Conservation (phyloP, 1,140 invertebrate genomes). For the Drosophila obscura region DNA sequence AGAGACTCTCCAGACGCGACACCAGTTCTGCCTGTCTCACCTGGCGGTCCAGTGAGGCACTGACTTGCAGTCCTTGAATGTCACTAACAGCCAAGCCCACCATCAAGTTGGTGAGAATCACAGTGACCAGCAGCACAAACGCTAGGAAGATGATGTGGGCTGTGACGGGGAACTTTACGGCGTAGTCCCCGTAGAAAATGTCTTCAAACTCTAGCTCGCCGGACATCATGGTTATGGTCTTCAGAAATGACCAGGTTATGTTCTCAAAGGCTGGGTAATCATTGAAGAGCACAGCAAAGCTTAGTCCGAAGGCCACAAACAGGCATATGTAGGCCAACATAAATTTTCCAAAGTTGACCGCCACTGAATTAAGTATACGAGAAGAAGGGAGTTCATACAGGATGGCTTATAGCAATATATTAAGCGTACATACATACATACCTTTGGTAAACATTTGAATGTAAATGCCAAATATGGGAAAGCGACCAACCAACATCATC, state of each 20-base stretch:
- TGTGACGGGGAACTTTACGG: conserved; percentile 87
- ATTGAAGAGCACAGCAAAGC: conserved; percentile 91
- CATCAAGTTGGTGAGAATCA: conserved; percentile 93
- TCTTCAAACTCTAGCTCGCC: conserved; percentile 94
- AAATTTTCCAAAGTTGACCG: conserved; percentile 93
- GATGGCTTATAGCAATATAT: background rate
- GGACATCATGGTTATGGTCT: conserved; percentile 95
- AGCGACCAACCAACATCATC: conserved; percentile 92
- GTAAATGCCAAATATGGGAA: conserved; percentile 93
- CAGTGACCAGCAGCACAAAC: conserved; percentile 92
- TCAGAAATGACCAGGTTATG: conserved; percentile 87
- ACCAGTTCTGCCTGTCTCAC: conserved; percentile 92
- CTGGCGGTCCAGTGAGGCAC: conserved; percentile 90
- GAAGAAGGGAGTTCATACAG: background rate
- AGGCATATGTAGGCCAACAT: conserved; percentile 91
- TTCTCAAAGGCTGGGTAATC: conserved; percentile 89
- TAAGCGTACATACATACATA: conserved; percentile 42
- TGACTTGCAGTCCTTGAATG: conserved; percentile 92
- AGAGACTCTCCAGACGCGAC: conserved; percentile 90
- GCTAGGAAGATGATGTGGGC: conserved; percentile 90
- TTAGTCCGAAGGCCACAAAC: conserved; percentile 90
- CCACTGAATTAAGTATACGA: conserved; percentile 84
- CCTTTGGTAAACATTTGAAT: conserved; percentile 93
- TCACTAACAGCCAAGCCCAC: conserved; percentile 94
- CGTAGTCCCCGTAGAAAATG: conserved; percentile 88